These are phyloP conservation scores for Tragelaphus buxtoni DNA, from an alignment of 2,113 vertebrate species.

Conservation along the genomic window DNA sequence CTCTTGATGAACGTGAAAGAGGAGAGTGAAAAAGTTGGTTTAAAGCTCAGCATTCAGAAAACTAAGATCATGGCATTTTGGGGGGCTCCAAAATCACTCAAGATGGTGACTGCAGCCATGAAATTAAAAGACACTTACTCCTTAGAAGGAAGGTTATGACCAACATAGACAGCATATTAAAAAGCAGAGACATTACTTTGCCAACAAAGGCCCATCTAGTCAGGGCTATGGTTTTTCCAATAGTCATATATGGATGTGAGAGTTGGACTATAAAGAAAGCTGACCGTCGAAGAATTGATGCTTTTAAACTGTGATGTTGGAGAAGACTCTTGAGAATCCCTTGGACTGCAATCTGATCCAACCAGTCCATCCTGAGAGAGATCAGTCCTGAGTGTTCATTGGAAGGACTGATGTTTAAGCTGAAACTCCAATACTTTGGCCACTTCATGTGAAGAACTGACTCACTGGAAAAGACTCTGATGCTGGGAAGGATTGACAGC, in stretches of 20 bases:
- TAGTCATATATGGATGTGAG: neutral
- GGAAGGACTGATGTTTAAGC: neutral
- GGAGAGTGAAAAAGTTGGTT: neutral
- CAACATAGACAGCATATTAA: neutral
- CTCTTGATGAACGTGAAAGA: neutral
- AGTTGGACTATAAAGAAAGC: neutral
- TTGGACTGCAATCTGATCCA: neutral
- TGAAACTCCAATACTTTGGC: neutral
- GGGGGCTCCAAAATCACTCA: neutral
- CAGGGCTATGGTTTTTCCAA: neutral
- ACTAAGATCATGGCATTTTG: neutral
- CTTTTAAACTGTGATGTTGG: neutral
- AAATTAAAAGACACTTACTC: neutral
- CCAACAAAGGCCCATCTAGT: neutral
- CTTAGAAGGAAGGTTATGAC: neutral
- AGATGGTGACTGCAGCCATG: neutral
- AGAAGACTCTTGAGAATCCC: neutral
- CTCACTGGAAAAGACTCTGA: neutral
- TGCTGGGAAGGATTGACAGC: neutral
- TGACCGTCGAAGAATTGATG: neutral
- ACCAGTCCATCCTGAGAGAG: neutral
- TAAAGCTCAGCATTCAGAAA: neutral
- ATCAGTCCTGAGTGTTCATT: neutral
- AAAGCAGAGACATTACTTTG: neutral
- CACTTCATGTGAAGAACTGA: neutral